Percentiles rank a stretch among this genome's conserved stretches.
Evolutionary conservation across 2,113 vertebrate species (phyloP).

Genomic region (Rafetus swinhoei): DNA sequence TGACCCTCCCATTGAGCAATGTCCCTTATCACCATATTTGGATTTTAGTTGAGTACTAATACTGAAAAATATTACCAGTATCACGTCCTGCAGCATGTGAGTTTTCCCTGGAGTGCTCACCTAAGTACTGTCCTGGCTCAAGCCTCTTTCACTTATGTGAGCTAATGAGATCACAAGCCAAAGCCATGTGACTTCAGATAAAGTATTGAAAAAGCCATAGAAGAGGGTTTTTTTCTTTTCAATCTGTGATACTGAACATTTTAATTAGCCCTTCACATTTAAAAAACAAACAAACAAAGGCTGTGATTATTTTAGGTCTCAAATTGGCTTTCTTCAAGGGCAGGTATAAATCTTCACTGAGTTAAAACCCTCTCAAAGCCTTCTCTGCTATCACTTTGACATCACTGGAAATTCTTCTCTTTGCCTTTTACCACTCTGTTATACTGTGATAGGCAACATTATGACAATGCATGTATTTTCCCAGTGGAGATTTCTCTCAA

Average conservation of each 20-base stretch:
- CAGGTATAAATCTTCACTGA: background rate
- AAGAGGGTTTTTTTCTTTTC: background rate
- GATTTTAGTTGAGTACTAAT: background rate
- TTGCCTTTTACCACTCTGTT: background rate
- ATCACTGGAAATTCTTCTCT: background rate
- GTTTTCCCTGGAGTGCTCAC: background rate
- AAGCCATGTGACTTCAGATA: fast-evolving
- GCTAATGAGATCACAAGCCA: background rate
- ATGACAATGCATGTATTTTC: background rate
- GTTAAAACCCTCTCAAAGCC: background rate
- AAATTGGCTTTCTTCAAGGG: background rate
- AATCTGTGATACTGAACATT: background rate
- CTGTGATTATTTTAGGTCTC: background rate
- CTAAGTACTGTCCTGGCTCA: background rate
- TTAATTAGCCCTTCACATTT: background rate
- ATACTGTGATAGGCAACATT: background rate
- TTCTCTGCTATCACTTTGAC: background rate
- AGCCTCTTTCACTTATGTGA: background rate
- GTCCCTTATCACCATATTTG: background rate
- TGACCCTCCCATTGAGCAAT: background rate
- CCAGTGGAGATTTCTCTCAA: background rate
- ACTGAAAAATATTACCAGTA: background rate
- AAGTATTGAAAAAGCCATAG: background rate
- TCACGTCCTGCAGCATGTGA: fast-evolving
- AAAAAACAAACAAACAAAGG: background rate